Conservation (phyloP, 92 coral and sea anemone genomes). For the Paramuricea clavata region DNA sequence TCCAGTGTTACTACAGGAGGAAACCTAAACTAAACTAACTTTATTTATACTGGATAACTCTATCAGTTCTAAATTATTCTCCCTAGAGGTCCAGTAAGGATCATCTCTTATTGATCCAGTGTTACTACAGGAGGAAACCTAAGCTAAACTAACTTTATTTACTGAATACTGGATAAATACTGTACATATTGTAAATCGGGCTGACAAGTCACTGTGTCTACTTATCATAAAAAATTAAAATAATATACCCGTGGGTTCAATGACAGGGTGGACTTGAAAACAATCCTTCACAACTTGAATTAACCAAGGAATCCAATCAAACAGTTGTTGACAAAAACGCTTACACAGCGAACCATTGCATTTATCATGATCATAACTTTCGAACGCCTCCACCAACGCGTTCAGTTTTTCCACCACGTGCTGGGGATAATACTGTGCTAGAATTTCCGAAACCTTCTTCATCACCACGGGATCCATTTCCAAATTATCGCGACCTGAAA, state of each 20-base stretch:
- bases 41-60: too few species aligned
- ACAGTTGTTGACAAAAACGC: neutral
- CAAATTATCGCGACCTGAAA: neutral
- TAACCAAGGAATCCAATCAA: conserved; percentile 7
- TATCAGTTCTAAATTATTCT: too few species aligned
- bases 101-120: too few species aligned
- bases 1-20: too few species aligned
- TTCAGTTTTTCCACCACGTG: neutral
- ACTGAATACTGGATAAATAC: neutral
- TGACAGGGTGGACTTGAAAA: conserved; percentile 1
- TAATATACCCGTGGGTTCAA: conserved; percentile 7
- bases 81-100: too few species aligned
- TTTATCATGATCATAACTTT: neutral
- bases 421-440: neutral
- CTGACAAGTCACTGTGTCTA: neutral
- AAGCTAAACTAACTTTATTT: too few species aligned
- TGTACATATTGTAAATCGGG: too few species aligned
- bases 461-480: neutral
- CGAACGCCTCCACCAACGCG: neutral
- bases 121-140: too few species aligned
- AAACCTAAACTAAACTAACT: too few species aligned
- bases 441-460: neutral
- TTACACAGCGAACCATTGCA: neutral
- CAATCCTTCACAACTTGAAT: conserved; percentile 33
- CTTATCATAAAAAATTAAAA: neutral